Base-by-base conservation (phyloP, 2,888 invertebrate genomes). In the Apoderus coryli region DNA sequence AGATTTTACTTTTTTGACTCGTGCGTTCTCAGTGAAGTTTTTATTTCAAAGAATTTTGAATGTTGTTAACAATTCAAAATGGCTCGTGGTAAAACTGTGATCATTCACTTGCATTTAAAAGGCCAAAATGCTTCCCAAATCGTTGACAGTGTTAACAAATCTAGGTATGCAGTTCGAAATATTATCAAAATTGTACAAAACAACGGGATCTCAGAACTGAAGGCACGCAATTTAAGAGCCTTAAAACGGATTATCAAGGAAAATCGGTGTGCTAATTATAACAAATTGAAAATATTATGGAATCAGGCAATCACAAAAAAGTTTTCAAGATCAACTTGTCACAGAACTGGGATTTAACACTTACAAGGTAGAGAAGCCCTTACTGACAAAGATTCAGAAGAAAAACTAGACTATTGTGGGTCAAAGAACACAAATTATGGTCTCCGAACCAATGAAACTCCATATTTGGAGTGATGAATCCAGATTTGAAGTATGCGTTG, bases 331-430 rank as follows among this genome's bases (percentile, higher is more conserved):
- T n/a, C 16, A 22, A 26, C 25, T 16, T 26, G 16, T 4, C n/a
- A 32, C 15, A 22, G 27, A 32, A 16, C 12, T 32, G 27, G 4
- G 19, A 16, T 26, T 16, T 26, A 11, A 19, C 12, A 11, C 22
- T 12, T 31, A 31, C 22, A 27, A 22, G 23, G 22, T 26, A 27
- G 36, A 29, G 14, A 33, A 36, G 26, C 31, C 27, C 14, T 26
- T 29, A 22, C 32, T 29, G 15, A 25, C 27, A 23, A 22, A 16
- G 13, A 25, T 7, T 10, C 36, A 29, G 10, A 36, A 29, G 22
- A 25, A 24, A 27, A 29, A 30, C n/a, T 14, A 25, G 33, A 30
- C 29, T 19, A 10, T 6, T 4, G 23, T 32, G 33, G 27, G 27
- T n/a, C 28, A 29, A 32, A 22, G 16, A 29, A n/a, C 31, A 35